Evolutionary conservation across 2,888 invertebrate species (phyloP), one percentile per base, ranked within the genome.

Genomic region (Erynnis tages): DNA sequence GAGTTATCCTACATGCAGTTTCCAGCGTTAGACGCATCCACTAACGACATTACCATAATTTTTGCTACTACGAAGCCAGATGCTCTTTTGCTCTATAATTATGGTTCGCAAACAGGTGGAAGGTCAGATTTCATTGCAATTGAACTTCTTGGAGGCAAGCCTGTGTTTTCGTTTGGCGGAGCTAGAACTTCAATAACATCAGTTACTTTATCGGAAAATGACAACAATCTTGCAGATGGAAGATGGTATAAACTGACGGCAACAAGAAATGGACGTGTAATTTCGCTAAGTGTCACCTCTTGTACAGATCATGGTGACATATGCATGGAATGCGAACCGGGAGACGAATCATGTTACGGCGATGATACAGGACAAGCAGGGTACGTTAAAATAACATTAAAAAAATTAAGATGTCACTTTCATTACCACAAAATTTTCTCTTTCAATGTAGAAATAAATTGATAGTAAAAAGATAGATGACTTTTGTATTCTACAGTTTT

Each of bases 161-260:
- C 97, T 0, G 91, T 94, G 11, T 97, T 98, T 78, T 97, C 97
- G 0, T 97, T 96, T 74, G 97, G 97, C 8, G 96, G 96, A 1
- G 93, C 96, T 0, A 91, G 97, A 67, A 97, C 97, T 17, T 96
- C 97, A 1, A 96, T 97, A 27, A 95, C 96, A 0, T 93, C 95
- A 0, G 92, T 97, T 1, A 91, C 93, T 2, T 94, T 96, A 10
- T 91, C 91, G 10, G 91, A 92, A 41, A 90, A 90, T 53, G 90
- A 90, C 10, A 91, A 91, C 64, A 92, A 92, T 58, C 89, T 98
- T 10, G 93, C 96, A 1, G 95, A 97, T 76, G 97, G 97, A 0
- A 92, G 92, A 59, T 98, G 98, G 98, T 94, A 97, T 72, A 96
- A 97, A 71, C 92, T 98, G 11, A 97, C 95, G 0, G 97, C 97